A percentile compares a stretch with the other conserved stretches of the same genome.
These are phyloP conservation scores for Melinaea menophilus DNA, from an alignment of 2,888 invertebrate genomes.

Conservation along the genomic window DNA sequence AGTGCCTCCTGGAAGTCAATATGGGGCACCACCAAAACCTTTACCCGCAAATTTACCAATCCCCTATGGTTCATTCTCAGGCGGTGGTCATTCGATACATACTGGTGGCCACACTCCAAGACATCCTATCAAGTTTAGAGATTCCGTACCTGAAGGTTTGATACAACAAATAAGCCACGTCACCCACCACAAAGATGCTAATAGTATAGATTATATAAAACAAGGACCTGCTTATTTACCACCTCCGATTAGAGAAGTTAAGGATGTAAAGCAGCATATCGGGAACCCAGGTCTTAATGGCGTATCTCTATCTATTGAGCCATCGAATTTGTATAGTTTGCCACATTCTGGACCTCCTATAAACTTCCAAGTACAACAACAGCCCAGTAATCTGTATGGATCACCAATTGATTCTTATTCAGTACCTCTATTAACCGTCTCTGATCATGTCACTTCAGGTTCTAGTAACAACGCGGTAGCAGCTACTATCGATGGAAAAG, in stretches of 20 bases:
- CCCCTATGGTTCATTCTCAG: conserved; percentile 65
- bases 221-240: conserved; percentile 79
- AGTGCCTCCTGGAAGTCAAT: conserved; percentile 76
- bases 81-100: conserved; percentile 62
- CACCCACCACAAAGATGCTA: conserved; percentile 80
- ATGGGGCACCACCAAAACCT: conserved; percentile 61
- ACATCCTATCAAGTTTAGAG: conserved; percentile 84
- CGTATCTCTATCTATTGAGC: conserved; percentile 68
- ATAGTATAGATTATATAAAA: conserved; percentile 73
- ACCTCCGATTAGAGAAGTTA: conserved; percentile 80
- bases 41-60: conserved; percentile 56
- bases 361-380: conserved; percentile 62
- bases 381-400: conserved; percentile 59
- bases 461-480: conserved; percentile 59
- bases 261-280: conserved; percentile 60
- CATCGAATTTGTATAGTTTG: conserved; percentile 72
- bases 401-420: conserved; percentile 75
- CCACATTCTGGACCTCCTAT: conserved; percentile 69
- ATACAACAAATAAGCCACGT: conserved; percentile 81
- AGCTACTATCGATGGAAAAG: conserved; percentile 61
- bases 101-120: conserved; percentile 69
- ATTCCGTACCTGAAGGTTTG: conserved; percentile 84
- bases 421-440: conserved; percentile 68
- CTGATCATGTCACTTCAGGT: conserved; percentile 72
- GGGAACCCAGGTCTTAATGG: conserved; percentile 46